Conservation (phyloP, 2,888 invertebrate species). For the Dastarcus helophoroides region DNA sequence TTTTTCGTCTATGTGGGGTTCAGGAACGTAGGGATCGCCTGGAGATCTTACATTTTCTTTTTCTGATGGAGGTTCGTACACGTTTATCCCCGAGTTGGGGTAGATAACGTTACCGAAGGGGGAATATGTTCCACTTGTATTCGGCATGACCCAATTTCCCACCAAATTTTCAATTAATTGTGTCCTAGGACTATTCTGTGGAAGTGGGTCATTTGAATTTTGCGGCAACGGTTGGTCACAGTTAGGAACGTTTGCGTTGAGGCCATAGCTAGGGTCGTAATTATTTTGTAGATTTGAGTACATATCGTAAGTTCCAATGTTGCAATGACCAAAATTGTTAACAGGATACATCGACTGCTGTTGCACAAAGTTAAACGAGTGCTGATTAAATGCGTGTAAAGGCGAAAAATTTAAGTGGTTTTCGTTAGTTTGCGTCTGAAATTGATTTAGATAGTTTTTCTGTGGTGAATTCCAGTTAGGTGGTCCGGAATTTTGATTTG, state of each 20-base stretch:
- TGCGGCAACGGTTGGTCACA: conserved; percentile 11
- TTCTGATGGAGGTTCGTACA: conserved; percentile 29
- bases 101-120: conserved; percentile 57
- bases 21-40: conserved; percentile 4
- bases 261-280: conserved; percentile 18
- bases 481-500: conserved; percentile 32
- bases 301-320: conserved; percentile 19
- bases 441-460: conserved; percentile 24
- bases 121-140: conserved; percentile 60
- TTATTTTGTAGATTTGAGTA: conserved; percentile 23
- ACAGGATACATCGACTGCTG: conserved; percentile 16
- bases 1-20: conserved; percentile 21
- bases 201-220: conserved; percentile 14
- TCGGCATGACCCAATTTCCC: conserved; percentile 57
- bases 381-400: conserved; percentile 11
- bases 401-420: conserved; percentile 7
- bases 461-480: conserved; percentile 22
- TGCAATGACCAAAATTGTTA: conserved; percentile 9
- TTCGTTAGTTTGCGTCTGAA: conserved; percentile 20
- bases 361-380: conserved; percentile 20
- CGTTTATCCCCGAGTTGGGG: conserved; percentile 34
- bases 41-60: conserved; percentile 13
- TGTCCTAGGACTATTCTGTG: conserved; percentile 17
- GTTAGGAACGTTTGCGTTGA: conserved; percentile 8
- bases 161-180: conserved; percentile 58